Conservation (phyloP, 2,113 vertebrate species). For the Podarcis muralis region DNA sequence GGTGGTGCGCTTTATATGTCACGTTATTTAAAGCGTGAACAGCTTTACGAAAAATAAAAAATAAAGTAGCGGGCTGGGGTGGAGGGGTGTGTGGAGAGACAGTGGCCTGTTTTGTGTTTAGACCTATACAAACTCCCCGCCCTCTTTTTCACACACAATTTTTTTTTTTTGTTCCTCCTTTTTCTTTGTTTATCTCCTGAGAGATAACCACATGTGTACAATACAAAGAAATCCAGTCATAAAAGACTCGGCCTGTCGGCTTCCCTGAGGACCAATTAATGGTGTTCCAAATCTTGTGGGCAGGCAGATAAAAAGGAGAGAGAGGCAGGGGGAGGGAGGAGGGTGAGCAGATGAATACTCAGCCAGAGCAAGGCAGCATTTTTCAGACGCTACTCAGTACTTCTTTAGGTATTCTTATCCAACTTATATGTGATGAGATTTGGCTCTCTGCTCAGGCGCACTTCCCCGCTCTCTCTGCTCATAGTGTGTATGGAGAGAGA, state of each 20-base stretch:
- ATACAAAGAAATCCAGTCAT: slow-evolving; percentile 86
- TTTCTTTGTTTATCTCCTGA: slow-evolving; percentile 88
- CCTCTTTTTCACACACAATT: slow-evolving; percentile 63
- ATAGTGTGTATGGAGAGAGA: slow-evolving; percentile 52
- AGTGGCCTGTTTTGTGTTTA: slow-evolving; percentile 68
- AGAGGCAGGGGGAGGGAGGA: slow-evolving; percentile 7
- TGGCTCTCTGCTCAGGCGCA: slow-evolving; percentile 33
- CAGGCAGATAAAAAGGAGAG: slow-evolving; percentile 90
- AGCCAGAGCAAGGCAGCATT: slow-evolving; percentile 76
- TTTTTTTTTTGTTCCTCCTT: slow-evolving; percentile 76
- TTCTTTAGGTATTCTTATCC: slow-evolving; percentile 88
- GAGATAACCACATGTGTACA: slow-evolving; percentile 87
- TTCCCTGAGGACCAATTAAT: slow-evolving; percentile 97
- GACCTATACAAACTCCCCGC: slow-evolving; percentile 78
- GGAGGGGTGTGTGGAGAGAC: slow-evolving; percentile 57
- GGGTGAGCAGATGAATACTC: slow-evolving; percentile 82
- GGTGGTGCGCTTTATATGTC: slow-evolving; percentile 64
- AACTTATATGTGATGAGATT: slow-evolving; percentile 79
- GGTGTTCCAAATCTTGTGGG: slow-evolving; percentile 89
- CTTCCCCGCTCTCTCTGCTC: slow-evolving; percentile 38
- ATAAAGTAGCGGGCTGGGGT: background rate
- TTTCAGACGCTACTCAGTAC: slow-evolving; percentile 83
- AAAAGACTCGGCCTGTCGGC: slow-evolving; percentile 86
- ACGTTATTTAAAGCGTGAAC: slow-evolving; percentile 69
- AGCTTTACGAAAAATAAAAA: background rate